Percentiles rank a stretch among this genome's conserved stretches.
Conservation (phyloP, 2,113 vertebrate species). For the Nematolebias whitei region DNA sequence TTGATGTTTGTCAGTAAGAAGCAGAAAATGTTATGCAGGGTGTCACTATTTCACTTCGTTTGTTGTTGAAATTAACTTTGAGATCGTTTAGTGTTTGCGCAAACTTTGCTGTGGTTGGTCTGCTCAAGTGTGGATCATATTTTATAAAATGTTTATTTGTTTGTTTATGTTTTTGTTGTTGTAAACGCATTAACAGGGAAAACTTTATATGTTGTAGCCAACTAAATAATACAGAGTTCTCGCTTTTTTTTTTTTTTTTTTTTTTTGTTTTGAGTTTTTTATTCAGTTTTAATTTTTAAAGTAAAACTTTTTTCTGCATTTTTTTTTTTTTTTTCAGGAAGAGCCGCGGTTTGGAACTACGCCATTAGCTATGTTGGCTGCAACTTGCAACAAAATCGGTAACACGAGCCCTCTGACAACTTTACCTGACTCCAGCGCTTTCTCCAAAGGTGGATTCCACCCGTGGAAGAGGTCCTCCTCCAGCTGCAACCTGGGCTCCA, state of each 20-base stretch:
- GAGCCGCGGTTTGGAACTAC: constrained; percentile 98
- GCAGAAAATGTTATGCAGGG: too few species aligned
- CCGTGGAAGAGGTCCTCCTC: constrained; percentile 98
- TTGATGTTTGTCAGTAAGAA: background rate
- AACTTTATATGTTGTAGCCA: background rate
- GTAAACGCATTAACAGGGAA: too few species aligned
- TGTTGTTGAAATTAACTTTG: too few species aligned
- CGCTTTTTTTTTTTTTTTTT: background rate
- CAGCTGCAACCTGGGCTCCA: constrained; percentile 95
- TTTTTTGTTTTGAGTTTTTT: background rate
- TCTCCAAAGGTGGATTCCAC: constrained; percentile 98
- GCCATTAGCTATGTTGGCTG: constrained; percentile 98
- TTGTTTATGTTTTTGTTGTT: constrained; percentile 9
- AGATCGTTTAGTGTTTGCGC: too few species aligned
- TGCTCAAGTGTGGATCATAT: background rate
- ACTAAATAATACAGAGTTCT: background rate
- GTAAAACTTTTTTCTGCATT: background rate
- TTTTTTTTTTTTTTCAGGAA: constrained; percentile 81
- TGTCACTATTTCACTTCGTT: too few species aligned
- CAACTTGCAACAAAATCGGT: constrained; percentile 99
- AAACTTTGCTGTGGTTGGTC: constrained; percentile 14
- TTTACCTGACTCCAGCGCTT: constrained; percentile 95
- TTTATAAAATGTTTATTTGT: background rate
- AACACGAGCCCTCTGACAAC: constrained; percentile 98
- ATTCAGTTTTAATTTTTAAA: background rate